Percentiles rank a stretch among this genome's conserved stretches.
Evolutionary conservation across 2,888 invertebrate genomes (phyloP).

Genomic region (Polyommatus icarus): DNA sequence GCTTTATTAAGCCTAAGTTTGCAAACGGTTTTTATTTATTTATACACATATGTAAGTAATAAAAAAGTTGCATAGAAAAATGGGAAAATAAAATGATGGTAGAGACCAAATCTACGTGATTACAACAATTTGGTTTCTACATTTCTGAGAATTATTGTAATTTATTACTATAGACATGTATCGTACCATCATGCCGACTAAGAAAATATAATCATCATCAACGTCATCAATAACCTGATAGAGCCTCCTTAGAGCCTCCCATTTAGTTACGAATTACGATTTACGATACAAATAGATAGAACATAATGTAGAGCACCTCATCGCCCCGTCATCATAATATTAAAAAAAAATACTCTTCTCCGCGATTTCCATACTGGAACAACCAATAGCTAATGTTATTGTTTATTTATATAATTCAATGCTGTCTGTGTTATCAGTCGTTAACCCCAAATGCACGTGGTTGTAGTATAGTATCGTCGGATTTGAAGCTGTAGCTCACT

Average conservation of each 20-base stretch:
- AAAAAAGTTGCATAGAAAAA: no score
- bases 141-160: background rate
- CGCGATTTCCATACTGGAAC: conserved; percentile 2
- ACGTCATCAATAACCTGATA: background rate
- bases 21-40: no score
- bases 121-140: background rate
- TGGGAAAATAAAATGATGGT: background rate
- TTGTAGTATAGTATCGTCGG: conserved; percentile 72
- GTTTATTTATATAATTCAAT: conserved; percentile 70
- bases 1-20: background rate
- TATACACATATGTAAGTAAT: no score
- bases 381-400: conserved; percentile 42
- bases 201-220: background rate
- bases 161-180: background rate
- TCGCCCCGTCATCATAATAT: background rate
- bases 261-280: background rate
- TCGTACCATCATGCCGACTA: background rate
- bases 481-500: conserved; percentile 80
- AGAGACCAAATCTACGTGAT: background rate
- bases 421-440: conserved; percentile 74
- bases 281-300: background rate
- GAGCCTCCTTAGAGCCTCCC: no score
- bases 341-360: background rate
- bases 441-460: conserved; percentile 76
- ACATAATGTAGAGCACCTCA: background rate